A percentile compares a stretch with the other conserved stretches of the same genome.
Evolutionary conservation across 2,113 vertebrate species (phyloP).

Genomic region (Fregetta grallaria): DNA sequence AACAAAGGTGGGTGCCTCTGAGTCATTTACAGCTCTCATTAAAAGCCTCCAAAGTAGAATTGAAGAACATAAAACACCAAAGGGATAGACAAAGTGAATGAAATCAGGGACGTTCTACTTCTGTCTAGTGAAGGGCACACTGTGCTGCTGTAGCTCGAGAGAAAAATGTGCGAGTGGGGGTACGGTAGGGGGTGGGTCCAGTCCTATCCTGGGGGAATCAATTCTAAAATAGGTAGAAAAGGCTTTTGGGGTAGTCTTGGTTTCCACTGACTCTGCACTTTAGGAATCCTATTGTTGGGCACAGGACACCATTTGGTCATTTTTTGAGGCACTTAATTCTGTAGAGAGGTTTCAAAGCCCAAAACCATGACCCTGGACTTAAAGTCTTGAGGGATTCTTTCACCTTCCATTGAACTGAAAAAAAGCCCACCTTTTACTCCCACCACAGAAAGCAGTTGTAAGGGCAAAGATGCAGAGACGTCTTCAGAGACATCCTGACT

Average conservation of each 20-base stretch:
- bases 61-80: not conserved
- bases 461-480: not conserved
- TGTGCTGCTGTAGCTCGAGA: not conserved
- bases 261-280: slow-evolving; percentile 66
- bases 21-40: not conserved
- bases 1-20: not conserved
- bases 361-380: not conserved
- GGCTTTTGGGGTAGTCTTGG: slow-evolving; percentile 54
- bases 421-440: not conserved
- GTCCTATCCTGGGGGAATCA: not conserved
- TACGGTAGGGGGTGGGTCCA: not conserved
- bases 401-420: not conserved
- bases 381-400: not conserved
- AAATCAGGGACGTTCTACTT: not conserved
- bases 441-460: not conserved
- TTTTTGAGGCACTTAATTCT: not conserved
- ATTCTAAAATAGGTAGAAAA: not conserved
- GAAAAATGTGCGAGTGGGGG: not conserved
- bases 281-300: slow-evolving; percentile 77
- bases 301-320: slow-evolving; percentile 50
- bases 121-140: not conserved
- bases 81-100: not conserved
- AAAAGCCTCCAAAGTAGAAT: not conserved
- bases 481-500: not conserved
- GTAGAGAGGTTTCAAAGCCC: not conserved